A percentile compares a stretch with the other conserved stretches of the same genome.
phyloP scores from a whole-genome alignment of 1,140 invertebrate species.

The Sminthurides bifidus region DNA sequence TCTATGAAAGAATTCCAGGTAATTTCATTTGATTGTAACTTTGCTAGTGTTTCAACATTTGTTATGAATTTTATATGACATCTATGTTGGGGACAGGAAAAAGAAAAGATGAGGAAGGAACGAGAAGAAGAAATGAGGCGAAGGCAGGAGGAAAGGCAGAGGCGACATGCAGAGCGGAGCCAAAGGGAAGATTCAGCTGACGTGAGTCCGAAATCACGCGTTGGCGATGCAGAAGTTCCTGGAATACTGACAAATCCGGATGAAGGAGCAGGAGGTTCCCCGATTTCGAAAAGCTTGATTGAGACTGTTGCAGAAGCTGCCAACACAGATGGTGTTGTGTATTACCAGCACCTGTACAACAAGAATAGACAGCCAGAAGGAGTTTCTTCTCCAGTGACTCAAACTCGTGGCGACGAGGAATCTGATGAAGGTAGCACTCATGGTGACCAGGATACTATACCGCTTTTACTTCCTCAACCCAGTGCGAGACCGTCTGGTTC shows the following conservation, averaged over 20 bases:
- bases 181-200: not conserved
- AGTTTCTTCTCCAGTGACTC: too few relatives aligned
- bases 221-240: not conserved
- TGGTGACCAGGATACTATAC: not conserved
- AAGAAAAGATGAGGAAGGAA: constrained; percentile 49
- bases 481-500: too few relatives aligned
- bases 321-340: constrained; percentile 22
- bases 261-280: constrained; percentile 8
- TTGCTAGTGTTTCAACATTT: not conserved
- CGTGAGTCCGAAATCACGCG: constrained; percentile 2
- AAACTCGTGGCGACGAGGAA: not conserved
- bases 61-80: constrained; percentile 6
- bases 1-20: constrained; percentile 69
- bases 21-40: too few relatives aligned
- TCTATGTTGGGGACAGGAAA: constrained; percentile 41
- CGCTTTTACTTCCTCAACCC: not conserved
- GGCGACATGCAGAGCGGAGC: constrained; percentile 44
- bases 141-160: constrained; percentile 46
- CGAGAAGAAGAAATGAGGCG: constrained; percentile 49
- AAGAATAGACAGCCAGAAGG: constrained; percentile 1
- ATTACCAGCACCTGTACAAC: constrained; percentile 29
- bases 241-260: too few relatives aligned
- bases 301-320: constrained; percentile 10
- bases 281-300: constrained; percentile 10
- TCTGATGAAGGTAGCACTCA: not conserved